phyloP scores from a whole-genome alignment of 2,113 vertebrate genomes.

The Syngnathus floridae region DNA sequence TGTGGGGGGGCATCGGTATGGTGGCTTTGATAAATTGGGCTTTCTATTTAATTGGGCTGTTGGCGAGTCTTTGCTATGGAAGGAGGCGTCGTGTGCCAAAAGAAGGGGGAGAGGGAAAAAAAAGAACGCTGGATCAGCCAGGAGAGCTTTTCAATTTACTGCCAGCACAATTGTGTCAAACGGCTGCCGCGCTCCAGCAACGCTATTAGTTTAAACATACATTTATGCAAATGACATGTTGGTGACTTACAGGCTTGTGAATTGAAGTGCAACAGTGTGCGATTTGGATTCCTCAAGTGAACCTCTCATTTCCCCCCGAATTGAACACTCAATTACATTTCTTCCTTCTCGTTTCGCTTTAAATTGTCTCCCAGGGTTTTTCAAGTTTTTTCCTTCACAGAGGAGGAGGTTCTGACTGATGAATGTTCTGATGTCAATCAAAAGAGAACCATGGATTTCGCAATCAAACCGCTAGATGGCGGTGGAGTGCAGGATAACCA shows the following conservation, averaged over 20 bases:
- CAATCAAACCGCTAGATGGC: constrained; percentile 52
- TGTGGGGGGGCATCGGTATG: constrained; percentile 14
- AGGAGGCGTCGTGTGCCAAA: constrained; percentile 49
- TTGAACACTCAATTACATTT: not conserved
- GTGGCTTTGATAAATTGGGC: constrained; percentile 56
- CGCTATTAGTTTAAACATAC: constrained; percentile 28
- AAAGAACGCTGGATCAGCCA: constrained; percentile 42
- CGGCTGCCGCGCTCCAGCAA: constrained; percentile 7
- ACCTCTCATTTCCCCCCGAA: not conserved
- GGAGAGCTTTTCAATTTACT: constrained; percentile 35
- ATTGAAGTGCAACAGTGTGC: constrained; percentile 7
- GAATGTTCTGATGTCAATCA: not conserved
- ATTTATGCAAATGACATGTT: constrained; percentile 5
- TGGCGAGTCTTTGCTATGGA: constrained; percentile 49
- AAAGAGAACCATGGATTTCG: constrained; percentile 4
- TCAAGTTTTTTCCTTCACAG: constrained; percentile 12
- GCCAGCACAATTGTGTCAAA: constrained; percentile 15
- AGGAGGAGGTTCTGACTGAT: constrained; percentile 8
- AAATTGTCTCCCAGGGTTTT: not conserved
- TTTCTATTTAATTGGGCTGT: constrained; percentile 66
- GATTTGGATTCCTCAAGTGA: not conserved
- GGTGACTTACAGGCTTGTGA: not conserved
- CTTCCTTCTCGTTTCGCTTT: constrained; percentile 2
- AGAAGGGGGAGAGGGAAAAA: not conserved
- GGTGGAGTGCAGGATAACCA: constrained; percentile 47